phyloP scores from a whole-genome alignment of 2,797 vertebrate species.

The Pangasius larnaudii region DNA sequence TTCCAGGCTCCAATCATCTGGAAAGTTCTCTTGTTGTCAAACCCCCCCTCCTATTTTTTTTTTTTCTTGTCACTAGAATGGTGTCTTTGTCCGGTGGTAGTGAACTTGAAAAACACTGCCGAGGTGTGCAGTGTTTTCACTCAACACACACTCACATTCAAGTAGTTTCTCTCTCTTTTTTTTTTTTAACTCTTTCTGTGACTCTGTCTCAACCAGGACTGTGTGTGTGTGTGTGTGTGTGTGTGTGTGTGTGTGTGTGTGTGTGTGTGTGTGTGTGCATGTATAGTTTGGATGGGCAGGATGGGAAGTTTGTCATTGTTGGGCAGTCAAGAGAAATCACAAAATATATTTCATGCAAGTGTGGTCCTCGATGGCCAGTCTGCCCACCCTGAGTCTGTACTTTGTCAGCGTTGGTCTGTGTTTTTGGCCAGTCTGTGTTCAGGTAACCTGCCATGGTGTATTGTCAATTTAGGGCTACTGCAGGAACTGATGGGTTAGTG shows the following conservation, averaged over 20 bases:
- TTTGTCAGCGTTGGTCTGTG: neutral
- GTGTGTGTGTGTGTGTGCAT: neutral
- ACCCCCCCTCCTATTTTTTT: constrained; percentile 20
- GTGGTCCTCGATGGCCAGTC: neutral
- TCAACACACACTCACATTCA: constrained; percentile 39
- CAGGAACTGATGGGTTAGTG: neutral
- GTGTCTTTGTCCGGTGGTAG: constrained; percentile 74
- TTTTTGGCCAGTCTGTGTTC: neutral
- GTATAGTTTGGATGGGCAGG: neutral
- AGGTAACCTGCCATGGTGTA: neutral
- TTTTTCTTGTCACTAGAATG: constrained; percentile 67
- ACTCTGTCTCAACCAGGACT: neutral
- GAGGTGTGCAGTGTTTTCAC: constrained; percentile 61
- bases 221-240: neutral
- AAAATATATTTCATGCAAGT: neutral
- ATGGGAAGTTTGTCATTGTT: neutral
- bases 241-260: too few species aligned
- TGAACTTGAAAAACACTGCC: constrained; percentile 74
- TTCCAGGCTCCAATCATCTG: constrained; percentile 86
- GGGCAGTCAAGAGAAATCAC: neutral
- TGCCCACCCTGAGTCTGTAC: neutral
- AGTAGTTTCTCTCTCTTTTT: neutral
- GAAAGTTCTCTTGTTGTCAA: constrained; percentile 76
- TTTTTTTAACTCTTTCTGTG: neutral
- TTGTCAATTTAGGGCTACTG: neutral